These are phyloP conservation scores for Polypedilum pembai DNA, from an alignment of 1,140 invertebrate genomes.

Conservation along the genomic window DNA sequence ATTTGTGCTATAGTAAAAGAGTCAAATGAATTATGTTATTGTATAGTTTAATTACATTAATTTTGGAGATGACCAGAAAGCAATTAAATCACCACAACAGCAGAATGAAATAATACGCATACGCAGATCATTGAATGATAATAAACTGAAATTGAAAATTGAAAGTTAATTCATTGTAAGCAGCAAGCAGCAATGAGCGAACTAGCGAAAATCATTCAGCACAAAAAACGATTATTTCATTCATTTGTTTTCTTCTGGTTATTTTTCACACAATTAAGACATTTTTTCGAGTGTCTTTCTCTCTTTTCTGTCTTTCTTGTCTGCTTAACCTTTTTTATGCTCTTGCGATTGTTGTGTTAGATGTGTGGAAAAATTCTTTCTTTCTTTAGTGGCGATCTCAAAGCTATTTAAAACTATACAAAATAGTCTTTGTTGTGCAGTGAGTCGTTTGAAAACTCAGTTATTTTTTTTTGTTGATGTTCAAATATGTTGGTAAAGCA, in stretches of 20 bases:
- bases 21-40: too few relatives aligned
- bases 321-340: too few relatives aligned
- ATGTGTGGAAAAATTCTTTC: slow-evolving; percentile 21
- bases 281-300: slow-evolving; percentile 9
- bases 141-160: slow-evolving; percentile 4
- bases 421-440: background rate
- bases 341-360: background rate
- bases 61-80: too few relatives aligned
- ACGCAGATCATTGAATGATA: slow-evolving; percentile 3
- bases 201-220: background rate
- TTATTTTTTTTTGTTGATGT: background rate
- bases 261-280: slow-evolving; percentile 15
- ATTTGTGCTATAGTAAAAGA: too few relatives aligned
- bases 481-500: background rate
- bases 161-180: slow-evolving; percentile 15
- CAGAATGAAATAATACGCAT: background rate
- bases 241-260: background rate
- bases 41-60: too few relatives aligned
- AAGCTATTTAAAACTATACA: too few relatives aligned
- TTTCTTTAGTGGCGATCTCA: background rate
- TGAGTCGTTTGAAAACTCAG: background rate
- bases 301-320: slow-evolving; percentile 21
- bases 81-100: too few relatives aligned
- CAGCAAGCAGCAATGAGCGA: background rate
- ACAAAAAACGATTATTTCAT: slow-evolving; percentile 8